Conservation (phyloP, 1,140 invertebrate species). For the Delia radicum region DNA sequence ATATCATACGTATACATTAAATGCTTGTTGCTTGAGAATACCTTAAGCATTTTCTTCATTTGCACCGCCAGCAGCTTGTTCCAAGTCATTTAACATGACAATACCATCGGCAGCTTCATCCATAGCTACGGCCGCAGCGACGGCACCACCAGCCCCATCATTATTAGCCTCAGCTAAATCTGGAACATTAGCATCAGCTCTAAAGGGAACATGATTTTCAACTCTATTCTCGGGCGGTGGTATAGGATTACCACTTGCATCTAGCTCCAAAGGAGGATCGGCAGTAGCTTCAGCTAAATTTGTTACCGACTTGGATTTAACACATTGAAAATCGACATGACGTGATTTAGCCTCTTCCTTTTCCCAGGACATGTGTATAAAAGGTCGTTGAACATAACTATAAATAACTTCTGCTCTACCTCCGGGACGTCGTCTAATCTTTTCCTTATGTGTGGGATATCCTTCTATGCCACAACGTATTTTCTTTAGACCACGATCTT, state of each 20-base stretch:
- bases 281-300: slow-evolving; percentile 91
- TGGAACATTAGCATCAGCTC: background rate
- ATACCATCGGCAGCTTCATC: slow-evolving; percentile 49
- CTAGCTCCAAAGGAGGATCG: slow-evolving; percentile 72
- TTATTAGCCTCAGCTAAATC: background rate
- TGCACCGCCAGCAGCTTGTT: slow-evolving; percentile 38
- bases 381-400: slow-evolving; percentile 99
- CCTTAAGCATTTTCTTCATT: slow-evolving; percentile 25
- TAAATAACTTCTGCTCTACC: slow-evolving; percentile 96
- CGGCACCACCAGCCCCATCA: slow-evolving; percentile 28
- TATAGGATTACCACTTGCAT: slow-evolving; percentile 63
- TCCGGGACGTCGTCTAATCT: slow-evolving; percentile 86
- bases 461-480: slow-evolving; percentile 99
- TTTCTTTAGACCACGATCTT: slow-evolving; percentile 97
- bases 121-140: slow-evolving; percentile 39
- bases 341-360: slow-evolving; percentile 98
- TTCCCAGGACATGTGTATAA: slow-evolving; percentile 99
- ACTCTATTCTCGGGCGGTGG: slow-evolving; percentile 42
- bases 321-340: slow-evolving; percentile 98
- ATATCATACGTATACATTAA: background rate
- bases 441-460: slow-evolving; percentile 99
- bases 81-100: slow-evolving; percentile 43
- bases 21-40: background rate
- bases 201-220: slow-evolving; percentile 41
- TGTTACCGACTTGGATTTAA: slow-evolving; percentile 92